A percentile compares a stretch with the other conserved stretches of the same genome.
Evolutionary conservation across 2,113 vertebrate genomes (phyloP).

Genomic region (Pao palembangensis): DNA sequence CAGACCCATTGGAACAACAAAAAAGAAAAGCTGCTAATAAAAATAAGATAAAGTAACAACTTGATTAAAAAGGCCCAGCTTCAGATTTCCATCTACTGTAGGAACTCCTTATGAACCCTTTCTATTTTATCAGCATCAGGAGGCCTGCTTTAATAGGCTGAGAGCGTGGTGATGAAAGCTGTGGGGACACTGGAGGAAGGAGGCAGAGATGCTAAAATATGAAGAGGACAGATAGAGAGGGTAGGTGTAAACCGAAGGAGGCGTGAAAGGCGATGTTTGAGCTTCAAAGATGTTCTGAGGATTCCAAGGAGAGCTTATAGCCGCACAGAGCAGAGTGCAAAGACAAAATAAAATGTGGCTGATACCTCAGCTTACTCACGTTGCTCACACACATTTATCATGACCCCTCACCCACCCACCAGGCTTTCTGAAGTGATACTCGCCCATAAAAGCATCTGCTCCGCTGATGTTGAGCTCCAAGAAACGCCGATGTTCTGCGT

Average conservation of each 20-base stretch:
- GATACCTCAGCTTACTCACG: constrained; percentile 18
- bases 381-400: background rate
- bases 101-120: no score
- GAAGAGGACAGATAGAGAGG: constrained; percentile 27
- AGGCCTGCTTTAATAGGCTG: background rate
- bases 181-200: constrained; percentile 13
- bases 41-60: background rate
- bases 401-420: constrained; percentile 21
- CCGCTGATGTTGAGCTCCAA: background rate
- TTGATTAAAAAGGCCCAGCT: background rate
- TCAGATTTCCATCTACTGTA: no score
- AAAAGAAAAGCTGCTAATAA: background rate
- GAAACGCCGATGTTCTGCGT: constrained; percentile 7
- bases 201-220: constrained; percentile 17
- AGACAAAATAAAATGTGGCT: constrained; percentile 12
- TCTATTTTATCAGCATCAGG: no score
- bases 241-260: constrained; percentile 36
- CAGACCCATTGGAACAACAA: background rate
- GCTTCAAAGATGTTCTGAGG: constrained; percentile 26
- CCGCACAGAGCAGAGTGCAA: constrained; percentile 19
- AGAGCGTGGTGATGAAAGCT: constrained; percentile 20
- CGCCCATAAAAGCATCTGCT: constrained; percentile 24
- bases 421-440: constrained; percentile 26
- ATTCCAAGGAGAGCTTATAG: constrained; percentile 22
- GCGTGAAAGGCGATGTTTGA: constrained; percentile 20